A percentile compares a stretch with the other conserved stretches of the same genome.
Evolutionary conservation across 2,797 vertebrate genomes (phyloP).

Genomic region (Eulemur mongoz): DNA sequence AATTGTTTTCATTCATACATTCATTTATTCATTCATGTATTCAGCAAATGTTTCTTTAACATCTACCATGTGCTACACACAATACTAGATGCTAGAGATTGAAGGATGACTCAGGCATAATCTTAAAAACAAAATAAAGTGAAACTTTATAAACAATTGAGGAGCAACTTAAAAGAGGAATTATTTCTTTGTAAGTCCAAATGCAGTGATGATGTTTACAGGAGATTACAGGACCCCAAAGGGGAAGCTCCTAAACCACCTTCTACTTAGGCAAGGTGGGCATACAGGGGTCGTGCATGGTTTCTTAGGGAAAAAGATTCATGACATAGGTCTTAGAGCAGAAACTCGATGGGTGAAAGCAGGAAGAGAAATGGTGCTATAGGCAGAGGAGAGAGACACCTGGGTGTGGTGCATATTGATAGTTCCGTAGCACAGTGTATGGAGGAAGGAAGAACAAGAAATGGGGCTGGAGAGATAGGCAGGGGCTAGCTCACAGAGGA

Average conservation of each 20-base stretch:
- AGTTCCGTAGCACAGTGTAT: no score
- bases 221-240: not conserved
- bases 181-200: not conserved
- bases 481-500: not conserved
- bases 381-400: not conserved
- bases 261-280: not conserved
- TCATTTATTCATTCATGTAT: not conserved
- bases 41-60: not conserved
- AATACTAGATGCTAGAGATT: not conserved
- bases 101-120: not conserved
- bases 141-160: not conserved
- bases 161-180: not conserved
- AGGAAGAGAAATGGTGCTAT: not conserved
- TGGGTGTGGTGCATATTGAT: no score
- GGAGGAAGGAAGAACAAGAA: not conserved
- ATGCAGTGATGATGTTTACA: not conserved
- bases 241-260: not conserved
- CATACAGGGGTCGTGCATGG: not conserved
- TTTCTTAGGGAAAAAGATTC: not conserved
- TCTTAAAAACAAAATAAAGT: constrained; percentile 13
- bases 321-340: not conserved
- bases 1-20: not conserved
- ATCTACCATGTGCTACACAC: not conserved
- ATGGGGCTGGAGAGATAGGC: not conserved
- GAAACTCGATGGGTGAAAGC: not conserved